Evolutionary conservation across 2,113 vertebrate species (phyloP).

Genomic region (Triplophysa siluroides): DNA sequence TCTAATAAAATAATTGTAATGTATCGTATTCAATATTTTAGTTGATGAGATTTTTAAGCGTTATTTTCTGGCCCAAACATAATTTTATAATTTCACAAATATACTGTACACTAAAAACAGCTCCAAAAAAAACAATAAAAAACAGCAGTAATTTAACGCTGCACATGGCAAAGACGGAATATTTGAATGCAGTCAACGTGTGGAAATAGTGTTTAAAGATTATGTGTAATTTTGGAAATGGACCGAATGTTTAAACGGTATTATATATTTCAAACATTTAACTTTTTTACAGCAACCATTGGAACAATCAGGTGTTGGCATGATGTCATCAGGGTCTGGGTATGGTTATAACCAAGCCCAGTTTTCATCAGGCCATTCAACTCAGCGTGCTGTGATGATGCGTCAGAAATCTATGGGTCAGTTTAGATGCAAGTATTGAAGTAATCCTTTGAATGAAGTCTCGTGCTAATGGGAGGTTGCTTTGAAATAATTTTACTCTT

Average conservation of each 20-base stretch:
- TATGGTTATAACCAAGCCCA: constrained; percentile 84
- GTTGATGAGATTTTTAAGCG: too few species aligned
- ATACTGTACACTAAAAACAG: too few species aligned
- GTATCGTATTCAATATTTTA: too few species aligned
- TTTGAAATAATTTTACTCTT: background rate
- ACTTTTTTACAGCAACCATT: constrained; percentile 73
- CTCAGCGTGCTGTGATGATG: constrained; percentile 82
- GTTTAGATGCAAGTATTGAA: background rate
- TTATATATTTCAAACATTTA: too few species aligned
- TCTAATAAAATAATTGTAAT: too few species aligned
- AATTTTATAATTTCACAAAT: too few species aligned
- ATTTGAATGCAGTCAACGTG: background rate
- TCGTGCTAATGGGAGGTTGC: background rate
- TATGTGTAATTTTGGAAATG: too few species aligned
- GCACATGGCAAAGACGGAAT: background rate
- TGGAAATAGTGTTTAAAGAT: background rate
- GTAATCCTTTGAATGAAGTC: background rate
- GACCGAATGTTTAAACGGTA: too few species aligned
- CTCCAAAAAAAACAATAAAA: too few species aligned
- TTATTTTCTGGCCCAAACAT: too few species aligned
- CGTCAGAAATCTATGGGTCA: constrained; percentile 92
- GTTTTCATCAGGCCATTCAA: constrained; percentile 81
- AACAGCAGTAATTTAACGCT: background rate
- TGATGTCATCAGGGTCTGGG: constrained; percentile 73
- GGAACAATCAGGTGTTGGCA: constrained; percentile 76